A percentile compares a stretch with the other conserved stretches of the same genome.
These are phyloP conservation scores for Phyllotreta cruciferae DNA, from an alignment of 2,888 invertebrate genomes.

Conservation along the genomic window DNA sequence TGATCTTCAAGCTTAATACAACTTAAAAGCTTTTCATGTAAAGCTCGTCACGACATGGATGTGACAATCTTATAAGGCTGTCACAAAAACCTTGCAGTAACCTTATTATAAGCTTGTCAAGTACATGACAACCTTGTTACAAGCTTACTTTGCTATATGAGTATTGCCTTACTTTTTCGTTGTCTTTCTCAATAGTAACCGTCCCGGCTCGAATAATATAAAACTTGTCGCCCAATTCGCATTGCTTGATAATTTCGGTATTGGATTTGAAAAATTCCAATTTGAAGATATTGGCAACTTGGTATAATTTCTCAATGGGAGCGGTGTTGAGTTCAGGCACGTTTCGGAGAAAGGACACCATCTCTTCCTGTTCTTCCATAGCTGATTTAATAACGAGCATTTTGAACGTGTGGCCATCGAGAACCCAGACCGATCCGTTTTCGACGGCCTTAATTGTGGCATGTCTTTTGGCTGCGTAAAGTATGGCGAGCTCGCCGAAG, in stretches of 20 bases:
- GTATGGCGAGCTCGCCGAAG: conserved; percentile 78
- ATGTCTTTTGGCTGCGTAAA: conserved; percentile 80
- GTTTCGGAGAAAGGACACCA: conserved; percentile 81
- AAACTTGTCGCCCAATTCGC: conserved; percentile 86
- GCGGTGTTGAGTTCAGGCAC: conserved; percentile 80
- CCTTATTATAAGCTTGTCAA: too few species aligned
- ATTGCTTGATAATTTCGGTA: conserved; percentile 81
- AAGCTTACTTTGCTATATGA: too few species aligned
- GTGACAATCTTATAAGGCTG: too few species aligned
- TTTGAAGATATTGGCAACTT: conserved; percentile 86
- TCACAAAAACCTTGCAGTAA: too few species aligned
- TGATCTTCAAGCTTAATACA: too few species aligned
- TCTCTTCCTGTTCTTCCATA: conserved; percentile 83
- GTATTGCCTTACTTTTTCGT: conserved; percentile 55
- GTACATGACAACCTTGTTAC: too few species aligned
- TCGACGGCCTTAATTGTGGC: conserved; percentile 84
- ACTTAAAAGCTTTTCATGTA: too few species aligned
- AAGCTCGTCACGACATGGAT: too few species aligned
- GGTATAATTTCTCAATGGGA: conserved; percentile 72
- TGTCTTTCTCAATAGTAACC: conserved; percentile 75
- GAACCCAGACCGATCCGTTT: conserved; percentile 85
- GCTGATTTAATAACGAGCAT: conserved; percentile 88
- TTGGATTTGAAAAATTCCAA: conserved; percentile 84
- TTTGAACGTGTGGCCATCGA: conserved; percentile 86
- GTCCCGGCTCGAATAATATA: conserved; percentile 87